Percentiles rank a stretch among this genome's conserved stretches.
Conservation (phyloP, 2,113 vertebrate species). For the Falco punctatus region DNA sequence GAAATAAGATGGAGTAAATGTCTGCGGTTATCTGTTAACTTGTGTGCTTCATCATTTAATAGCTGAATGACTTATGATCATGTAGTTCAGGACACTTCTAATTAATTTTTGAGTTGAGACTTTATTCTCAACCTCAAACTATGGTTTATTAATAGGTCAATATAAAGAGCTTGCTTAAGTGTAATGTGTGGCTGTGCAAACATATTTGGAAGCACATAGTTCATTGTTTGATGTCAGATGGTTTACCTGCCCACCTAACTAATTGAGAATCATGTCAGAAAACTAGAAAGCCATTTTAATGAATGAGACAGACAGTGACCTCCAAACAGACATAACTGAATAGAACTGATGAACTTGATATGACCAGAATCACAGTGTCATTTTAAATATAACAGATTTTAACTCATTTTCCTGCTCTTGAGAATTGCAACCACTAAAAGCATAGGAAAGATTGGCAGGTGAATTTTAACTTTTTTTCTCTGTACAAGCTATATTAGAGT, state of each 20-base stretch:
- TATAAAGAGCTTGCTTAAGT: background rate
- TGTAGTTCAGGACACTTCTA: conserved; percentile 57
- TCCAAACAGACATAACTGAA: conserved; percentile 56
- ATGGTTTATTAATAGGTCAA: conserved; percentile 56
- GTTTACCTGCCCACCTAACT: conserved; percentile 25
- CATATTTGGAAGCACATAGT: conserved; percentile 17
- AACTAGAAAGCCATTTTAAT: conserved; percentile 38
- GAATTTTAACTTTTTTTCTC: conserved; percentile 15
- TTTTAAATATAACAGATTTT: conserved; percentile 54
- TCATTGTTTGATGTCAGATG: conserved; percentile 4
- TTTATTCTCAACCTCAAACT: conserved; percentile 32
- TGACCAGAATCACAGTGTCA: conserved; percentile 48
- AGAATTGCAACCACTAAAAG: conserved; percentile 18
- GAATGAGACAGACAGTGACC: conserved; percentile 44
- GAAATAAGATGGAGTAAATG: conserved; percentile 38
- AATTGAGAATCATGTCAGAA: conserved; percentile 64
- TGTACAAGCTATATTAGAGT: background rate
- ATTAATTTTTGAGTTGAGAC: conserved; percentile 59
- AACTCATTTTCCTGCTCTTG: conserved; percentile 4
- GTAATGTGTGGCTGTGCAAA: background rate
- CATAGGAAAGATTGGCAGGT: background rate
- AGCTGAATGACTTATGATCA: conserved; percentile 53
- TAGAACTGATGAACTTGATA: conserved; percentile 65
- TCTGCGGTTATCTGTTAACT: conserved; percentile 31
- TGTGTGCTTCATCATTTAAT: conserved; percentile 30